Evolutionary conservation across 1,140 invertebrate species (phyloP), one percentile per base, ranked within the genome.

Genomic region (Eriosoma lanigerum): DNA sequence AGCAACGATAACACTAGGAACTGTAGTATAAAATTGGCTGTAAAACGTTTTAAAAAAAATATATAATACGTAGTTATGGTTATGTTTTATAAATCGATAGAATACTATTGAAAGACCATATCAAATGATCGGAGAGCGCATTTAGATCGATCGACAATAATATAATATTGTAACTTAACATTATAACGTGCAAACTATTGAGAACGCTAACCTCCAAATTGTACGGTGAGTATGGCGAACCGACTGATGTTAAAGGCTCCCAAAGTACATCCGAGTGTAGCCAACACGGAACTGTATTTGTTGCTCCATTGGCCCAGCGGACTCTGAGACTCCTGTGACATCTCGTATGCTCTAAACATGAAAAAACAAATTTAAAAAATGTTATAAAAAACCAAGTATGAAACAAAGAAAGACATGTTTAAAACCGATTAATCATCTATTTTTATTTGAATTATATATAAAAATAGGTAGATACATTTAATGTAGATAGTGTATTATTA

Each of bases 241-340:
- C 95, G 90, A 83, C 92, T 94, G 83, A 96, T 92, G 86, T 95
- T 96, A 85, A 94, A 95, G 38, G 96, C 89, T 38, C 94, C 94
- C 73, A 96, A 85, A 2, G 93, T 95, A 84, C 94, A 95, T 52
- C 92, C 92, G 3, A 96, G 89, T 83, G 92, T 91, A 12, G 94
- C 93, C 80, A 96, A 86, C 83, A 92, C 90, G 24, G 93, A 91
- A 85, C 93, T 94, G 68, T 93, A 88, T 5, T 89, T 88, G 85
- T 95, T 93, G 1, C 93, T 93, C 94, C 94, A 96, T 82, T 86
- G 88, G 6, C 88, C 87, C 60, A 88, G 81, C 32, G 88, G 86
- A 84, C 86, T 88, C 48, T 86, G 73, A 13, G 81, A 81, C 44
- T 82, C 82, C 58, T 82, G 82, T 32, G 81, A 75, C 82, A 83